Conservation (phyloP, 2,888 invertebrate genomes). For the Anorthoa munda region DNA sequence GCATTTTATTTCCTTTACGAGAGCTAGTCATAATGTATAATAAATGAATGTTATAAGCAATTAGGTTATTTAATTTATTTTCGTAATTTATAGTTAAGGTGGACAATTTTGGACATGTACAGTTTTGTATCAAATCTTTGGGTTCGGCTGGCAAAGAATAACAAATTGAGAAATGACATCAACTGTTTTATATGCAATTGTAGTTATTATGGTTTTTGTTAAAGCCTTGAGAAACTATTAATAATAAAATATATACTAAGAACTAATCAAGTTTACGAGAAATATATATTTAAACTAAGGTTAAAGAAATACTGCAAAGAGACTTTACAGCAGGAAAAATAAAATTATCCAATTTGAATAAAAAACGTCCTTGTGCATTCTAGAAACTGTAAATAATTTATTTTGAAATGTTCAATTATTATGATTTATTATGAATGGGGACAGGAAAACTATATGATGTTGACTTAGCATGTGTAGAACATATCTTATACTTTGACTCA, state of each 20-base stretch:
- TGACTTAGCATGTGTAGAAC: conserved; percentile 23
- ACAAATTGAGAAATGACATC: conserved; percentile 41
- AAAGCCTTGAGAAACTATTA: neutral
- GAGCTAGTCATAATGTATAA: conserved; percentile 86
- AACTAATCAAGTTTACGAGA: neutral
- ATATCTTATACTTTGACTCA: conserved; percentile 27
- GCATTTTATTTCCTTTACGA: conserved; percentile 84
- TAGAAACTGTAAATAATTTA: conserved; percentile 14
- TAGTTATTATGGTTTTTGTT: neutral
- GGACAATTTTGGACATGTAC: conserved; percentile 41
- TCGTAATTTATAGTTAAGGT: conserved; percentile 63
- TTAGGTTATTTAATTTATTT: conserved; percentile 76
- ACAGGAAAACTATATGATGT: conserved; percentile 52
- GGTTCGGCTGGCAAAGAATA: conserved; percentile 18
- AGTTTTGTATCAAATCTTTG: conserved; percentile 39
- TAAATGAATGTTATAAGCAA: conserved; percentile 71
- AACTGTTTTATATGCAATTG: conserved; percentile 23
- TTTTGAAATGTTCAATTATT: conserved; percentile 15
- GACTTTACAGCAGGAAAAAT: conserved; percentile 13
- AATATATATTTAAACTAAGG: neutral
- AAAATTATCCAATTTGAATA: neutral
- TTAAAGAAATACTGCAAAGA: neutral
- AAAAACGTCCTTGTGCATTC: conserved; percentile 7
- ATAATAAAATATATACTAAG: no score
- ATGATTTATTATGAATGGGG: conserved; percentile 39